Conservation (phyloP, 2,797 vertebrate genomes). For the Chromobotia macracanthus region DNA sequence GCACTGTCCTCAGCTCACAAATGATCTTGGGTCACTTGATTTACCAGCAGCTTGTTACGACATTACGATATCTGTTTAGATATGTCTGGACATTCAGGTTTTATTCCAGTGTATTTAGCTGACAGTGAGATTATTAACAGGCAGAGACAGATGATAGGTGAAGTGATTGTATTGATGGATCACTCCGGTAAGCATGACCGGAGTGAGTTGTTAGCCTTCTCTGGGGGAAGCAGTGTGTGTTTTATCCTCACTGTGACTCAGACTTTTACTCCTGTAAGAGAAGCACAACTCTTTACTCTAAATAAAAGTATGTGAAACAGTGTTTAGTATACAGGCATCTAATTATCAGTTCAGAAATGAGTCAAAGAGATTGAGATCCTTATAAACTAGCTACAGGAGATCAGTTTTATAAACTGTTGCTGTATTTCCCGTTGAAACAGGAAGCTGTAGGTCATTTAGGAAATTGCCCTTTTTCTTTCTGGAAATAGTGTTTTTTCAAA, state of each 20-base stretch:
- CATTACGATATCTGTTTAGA: background rate
- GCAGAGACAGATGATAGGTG: background rate
- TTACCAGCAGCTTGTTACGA: background rate
- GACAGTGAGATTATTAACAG: background rate
- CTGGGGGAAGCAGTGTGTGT: background rate
- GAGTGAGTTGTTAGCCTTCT: background rate
- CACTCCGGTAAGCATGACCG: background rate
- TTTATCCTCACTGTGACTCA: background rate
- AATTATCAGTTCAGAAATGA: no score
- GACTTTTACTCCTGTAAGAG: background rate
- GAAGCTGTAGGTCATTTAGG: no score
- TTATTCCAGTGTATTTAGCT: background rate
- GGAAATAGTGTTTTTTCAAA: no score
- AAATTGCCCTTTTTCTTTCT: no score
- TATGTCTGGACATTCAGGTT: background rate
- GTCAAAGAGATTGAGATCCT: no score
- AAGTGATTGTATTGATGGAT: background rate
- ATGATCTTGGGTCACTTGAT: background rate
- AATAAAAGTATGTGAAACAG: background rate
- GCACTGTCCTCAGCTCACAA: background rate
- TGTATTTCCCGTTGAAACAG: no score
- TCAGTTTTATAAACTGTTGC: no score
- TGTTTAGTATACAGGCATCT: no score
- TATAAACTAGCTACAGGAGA: no score
- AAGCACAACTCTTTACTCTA: background rate